Base-by-base conservation (phyloP, 2,797 vertebrate species). In the Neomorphus geoffroyi region DNA sequence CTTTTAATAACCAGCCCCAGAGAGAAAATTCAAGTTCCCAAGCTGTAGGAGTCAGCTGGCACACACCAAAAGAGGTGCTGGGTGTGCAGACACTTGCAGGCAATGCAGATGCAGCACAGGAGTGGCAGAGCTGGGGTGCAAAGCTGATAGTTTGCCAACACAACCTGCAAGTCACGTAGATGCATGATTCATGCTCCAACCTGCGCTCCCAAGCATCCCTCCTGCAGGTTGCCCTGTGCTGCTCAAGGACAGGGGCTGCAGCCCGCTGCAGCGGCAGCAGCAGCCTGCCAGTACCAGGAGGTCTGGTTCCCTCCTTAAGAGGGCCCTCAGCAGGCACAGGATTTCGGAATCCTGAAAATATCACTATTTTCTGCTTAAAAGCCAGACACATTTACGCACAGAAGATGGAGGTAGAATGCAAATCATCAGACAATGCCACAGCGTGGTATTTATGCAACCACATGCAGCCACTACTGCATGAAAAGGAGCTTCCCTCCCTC, bases 401-500 rank as follows among this genome's bases (percentile, higher is more conserved):
- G 45, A 54, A 67, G 18, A n/a, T 16, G 22, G 58, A 92, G 45
- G 30, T 4, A 67, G 64, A 56, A n/a, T 3, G 18, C 43, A 46
- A 56, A 30, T 11, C 23, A 10, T 3, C 21, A 33, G 32, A 13
- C n/a, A 7, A 7, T 2, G 61, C 9, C 45, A 33, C 12, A 16
- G 37, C 2, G 5, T 2, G 0, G 58, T 15, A 18, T 70, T 67
- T 26, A 27, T 9, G 43, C 54, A 23, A 9, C 39, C 26, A 6
- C 28, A 8, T 0, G 4, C 46, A 62, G 41, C 32, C 45, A 30
- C 45, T 27, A 2, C 0, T 0, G 56, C 61, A 12, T 4, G 1
- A 28, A 35, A 5, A 0, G 16, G 33, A 58, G 64, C 18, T 51
- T 51, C 56, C 51, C 35, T 5, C 0, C 0, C 48, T 33, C 46